phyloP scores from a whole-genome alignment of 2,888 invertebrate genomes.

The Leistus spinibarbis region DNA sequence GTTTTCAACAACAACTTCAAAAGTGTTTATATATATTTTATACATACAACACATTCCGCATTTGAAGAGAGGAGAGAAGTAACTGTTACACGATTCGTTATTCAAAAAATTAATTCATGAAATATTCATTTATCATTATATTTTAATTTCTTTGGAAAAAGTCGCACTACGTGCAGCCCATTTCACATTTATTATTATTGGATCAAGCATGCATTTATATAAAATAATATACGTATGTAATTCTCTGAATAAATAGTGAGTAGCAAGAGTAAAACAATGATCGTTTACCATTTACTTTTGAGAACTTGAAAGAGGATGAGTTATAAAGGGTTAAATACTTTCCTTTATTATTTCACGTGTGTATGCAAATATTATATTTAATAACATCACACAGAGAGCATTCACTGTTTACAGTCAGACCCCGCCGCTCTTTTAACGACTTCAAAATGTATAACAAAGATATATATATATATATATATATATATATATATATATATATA shows the following conservation, averaged over 20 bases:
- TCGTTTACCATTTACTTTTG: constrained; percentile 10
- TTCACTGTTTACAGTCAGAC: not conserved
- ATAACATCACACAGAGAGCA: constrained; percentile 15
- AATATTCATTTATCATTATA: no score
- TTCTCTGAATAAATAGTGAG: not conserved
- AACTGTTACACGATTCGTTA: not conserved
- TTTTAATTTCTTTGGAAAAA: no score
- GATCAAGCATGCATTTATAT: no score
- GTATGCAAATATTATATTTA: constrained; percentile 38
- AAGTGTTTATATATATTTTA: not conserved
- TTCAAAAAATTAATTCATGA: no score
- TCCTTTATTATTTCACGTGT: constrained; percentile 34
- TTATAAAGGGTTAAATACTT: constrained; percentile 33
- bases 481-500: no score
- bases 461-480: no score
- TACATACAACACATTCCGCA: not conserved
- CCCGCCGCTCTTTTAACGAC: not conserved
- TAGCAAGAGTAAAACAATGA: not conserved
- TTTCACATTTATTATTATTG: no score
- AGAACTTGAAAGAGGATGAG: not conserved
- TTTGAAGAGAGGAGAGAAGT: no score
- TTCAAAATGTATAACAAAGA: not conserved
- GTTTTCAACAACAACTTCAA: not conserved
- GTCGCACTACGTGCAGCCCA: no score
- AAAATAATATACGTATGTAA: no score